Conservation (phyloP, 2,113 vertebrate genomes). For the Acrocephalus arundinaceus region DNA sequence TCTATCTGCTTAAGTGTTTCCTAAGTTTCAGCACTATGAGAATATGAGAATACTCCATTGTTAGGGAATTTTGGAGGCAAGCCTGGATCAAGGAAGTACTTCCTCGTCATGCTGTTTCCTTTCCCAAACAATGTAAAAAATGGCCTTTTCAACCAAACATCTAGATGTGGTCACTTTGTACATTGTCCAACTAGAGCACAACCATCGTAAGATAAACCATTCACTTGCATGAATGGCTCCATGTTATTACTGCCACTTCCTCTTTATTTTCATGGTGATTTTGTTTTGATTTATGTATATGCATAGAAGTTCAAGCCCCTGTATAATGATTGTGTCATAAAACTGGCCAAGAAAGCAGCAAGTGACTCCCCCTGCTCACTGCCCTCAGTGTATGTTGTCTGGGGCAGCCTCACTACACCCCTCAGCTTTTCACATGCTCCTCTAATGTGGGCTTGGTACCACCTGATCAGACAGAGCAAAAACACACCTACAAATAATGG, state of each 20-base stretch:
- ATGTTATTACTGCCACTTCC: constrained; percentile 65
- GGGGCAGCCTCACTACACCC: background rate
- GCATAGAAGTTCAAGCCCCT: background rate
- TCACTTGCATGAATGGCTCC: constrained; percentile 60
- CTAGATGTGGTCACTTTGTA: constrained; percentile 62
- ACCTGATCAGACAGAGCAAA: background rate
- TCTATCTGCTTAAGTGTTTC: constrained; percentile 62
- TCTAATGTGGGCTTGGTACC: background rate
- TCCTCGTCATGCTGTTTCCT: constrained; percentile 77
- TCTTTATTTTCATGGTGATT: constrained; percentile 56
- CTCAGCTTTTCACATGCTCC: background rate
- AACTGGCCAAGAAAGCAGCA: background rate
- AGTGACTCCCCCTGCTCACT: background rate
- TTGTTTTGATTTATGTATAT: constrained; percentile 65
- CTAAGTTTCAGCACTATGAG: constrained; percentile 55
- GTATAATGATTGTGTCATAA: background rate
- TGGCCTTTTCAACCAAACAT: constrained; percentile 62
- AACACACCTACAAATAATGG: background rate
- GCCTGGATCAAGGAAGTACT: constrained; percentile 75
- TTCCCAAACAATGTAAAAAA: constrained; percentile 78
- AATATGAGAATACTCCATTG: constrained; percentile 70
- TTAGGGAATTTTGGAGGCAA: constrained; percentile 63
- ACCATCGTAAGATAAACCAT: constrained; percentile 41
- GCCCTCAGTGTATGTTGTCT: background rate
- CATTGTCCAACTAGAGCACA: constrained; percentile 65